Percentiles rank a stretch among this genome's conserved stretches.
phyloP scores from a whole-genome alignment of 1,140 invertebrate genomes.

The Lineus longissimus region DNA sequence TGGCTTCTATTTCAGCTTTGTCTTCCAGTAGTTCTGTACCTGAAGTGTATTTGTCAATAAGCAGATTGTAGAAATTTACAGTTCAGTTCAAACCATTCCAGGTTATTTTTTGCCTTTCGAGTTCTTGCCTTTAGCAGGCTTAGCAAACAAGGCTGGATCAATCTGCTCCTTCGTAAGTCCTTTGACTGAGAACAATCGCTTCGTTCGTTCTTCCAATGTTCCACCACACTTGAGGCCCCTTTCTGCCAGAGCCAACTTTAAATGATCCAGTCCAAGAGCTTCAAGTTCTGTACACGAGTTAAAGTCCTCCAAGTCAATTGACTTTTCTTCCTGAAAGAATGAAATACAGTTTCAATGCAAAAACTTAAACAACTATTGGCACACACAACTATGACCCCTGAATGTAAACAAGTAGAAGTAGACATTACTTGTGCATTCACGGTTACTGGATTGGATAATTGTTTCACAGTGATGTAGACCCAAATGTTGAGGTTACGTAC shows the following conservation, averaged over 20 bases:
- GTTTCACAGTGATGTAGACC: background rate
- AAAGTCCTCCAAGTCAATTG: slow-evolving; percentile 34
- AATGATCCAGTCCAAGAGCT: slow-evolving; percentile 45
- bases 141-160: slow-evolving; percentile 44
- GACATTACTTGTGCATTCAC: background rate
- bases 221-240: slow-evolving; percentile 55
- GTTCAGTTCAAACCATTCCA: no score
- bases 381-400: background rate
- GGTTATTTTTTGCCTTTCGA: slow-evolving; percentile 14
- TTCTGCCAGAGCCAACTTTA: slow-evolving; percentile 46
- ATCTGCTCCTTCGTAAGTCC: slow-evolving; percentile 46
- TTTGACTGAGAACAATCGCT: slow-evolving; percentile 52
- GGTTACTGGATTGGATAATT: background rate
- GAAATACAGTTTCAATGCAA: no score
- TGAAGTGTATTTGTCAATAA: no score
- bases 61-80: no score
- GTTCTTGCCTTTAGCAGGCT: slow-evolving; percentile 35
- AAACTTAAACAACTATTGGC: no score
- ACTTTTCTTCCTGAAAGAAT: background rate
- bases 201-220: slow-evolving; percentile 48
- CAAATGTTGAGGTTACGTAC: background rate
- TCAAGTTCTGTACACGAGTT: slow-evolving; percentile 36
- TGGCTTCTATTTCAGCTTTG: no score
- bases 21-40: no score
- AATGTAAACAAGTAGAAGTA: background rate